Base-by-base conservation (phyloP, 2,113 vertebrate species). In the Saguinus midas region DNA sequence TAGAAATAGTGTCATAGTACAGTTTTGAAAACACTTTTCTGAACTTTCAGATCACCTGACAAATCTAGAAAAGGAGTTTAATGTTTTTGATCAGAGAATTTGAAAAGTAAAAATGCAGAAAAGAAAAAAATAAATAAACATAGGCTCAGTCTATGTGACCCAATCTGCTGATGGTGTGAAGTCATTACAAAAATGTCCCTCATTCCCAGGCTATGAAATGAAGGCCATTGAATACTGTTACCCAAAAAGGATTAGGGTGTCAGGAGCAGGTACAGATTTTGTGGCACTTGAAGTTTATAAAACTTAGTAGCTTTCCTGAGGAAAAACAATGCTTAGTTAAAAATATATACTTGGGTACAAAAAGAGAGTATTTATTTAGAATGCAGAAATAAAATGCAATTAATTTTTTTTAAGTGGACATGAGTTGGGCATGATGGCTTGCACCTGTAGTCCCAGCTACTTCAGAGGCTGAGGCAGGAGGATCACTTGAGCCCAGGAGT, bases 331-430 rank as follows among this genome's bases (percentile, higher is more conserved):
- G 9, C 13, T 73, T 55, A 92, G 52, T 10, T 43, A 78, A 37
- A 88, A 87, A 83, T 48, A 87, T 40, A 79, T 79, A 96, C 87
- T 32, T 80, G 48, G 55, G 32, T 57, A 81, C 58, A 82, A 78
- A 58, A 88, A 61, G 48, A 76, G 32, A 37, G 50, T n/a, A 58
- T 72, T 64, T 40, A 90, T 73, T 93, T 97, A 91, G 58, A 91
- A 91, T 16, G 18, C 89, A 18, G 48, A 89, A 95, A 73, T 27
- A 81, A 89, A 95, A 55, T 32, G 27, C 35, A 61, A 5, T 48
- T 21, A 37, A 21, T 25, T 58, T 87, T 87, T 87, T 75, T 13
- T 64, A 29, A 14, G 12, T 64, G 61, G 12, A 64, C 61, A 32
- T 64, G 61, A 64, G 61, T 64, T 64, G 61, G 12, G 27, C 12